Percentiles rank a stretch among this genome's conserved stretches.
Evolutionary conservation across 2,888 invertebrate genomes (phyloP).

Genomic region (Imbricaverruca yamaguchii): DNA sequence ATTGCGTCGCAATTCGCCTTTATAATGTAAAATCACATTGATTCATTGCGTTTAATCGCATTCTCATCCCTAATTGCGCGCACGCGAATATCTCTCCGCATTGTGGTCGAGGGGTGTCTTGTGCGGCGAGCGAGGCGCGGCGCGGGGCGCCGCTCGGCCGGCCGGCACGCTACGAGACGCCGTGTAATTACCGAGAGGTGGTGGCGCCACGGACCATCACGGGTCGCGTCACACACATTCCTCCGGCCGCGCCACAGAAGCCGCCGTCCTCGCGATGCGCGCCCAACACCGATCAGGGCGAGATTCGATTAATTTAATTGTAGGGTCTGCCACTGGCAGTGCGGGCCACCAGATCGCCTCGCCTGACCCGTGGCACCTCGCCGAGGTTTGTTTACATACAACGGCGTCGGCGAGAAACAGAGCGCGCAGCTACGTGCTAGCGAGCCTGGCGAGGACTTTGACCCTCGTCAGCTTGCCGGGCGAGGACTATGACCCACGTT

Average conservation of each 20-base stretch:
- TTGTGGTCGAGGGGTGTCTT: neutral
- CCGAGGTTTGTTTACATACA: neutral
- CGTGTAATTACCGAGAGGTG: neutral
- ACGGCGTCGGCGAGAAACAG: neutral
- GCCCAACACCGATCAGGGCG: conserved; percentile 5
- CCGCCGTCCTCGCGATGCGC: neutral
- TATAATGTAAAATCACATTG: neutral
- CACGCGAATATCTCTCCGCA: neutral
- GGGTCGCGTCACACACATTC: neutral
- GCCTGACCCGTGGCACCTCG: neutral
- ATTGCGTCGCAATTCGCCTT: neutral
- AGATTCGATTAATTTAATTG: conserved; percentile 20
- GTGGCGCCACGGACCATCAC: neutral
- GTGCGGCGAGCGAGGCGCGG: neutral
- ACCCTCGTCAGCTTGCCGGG: no score
- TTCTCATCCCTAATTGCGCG: neutral
- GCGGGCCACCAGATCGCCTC: neutral
- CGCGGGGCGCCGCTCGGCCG: neutral
- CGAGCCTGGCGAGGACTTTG: no score
- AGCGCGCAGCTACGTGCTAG: no score
- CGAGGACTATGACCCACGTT: no score
- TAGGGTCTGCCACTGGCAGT: neutral
- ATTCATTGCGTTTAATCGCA: neutral
- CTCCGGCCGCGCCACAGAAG: neutral
- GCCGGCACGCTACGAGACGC: neutral